Evolutionary conservation across 2,113 vertebrate species (phyloP).

Genomic region (Gobio gobio): DNA sequence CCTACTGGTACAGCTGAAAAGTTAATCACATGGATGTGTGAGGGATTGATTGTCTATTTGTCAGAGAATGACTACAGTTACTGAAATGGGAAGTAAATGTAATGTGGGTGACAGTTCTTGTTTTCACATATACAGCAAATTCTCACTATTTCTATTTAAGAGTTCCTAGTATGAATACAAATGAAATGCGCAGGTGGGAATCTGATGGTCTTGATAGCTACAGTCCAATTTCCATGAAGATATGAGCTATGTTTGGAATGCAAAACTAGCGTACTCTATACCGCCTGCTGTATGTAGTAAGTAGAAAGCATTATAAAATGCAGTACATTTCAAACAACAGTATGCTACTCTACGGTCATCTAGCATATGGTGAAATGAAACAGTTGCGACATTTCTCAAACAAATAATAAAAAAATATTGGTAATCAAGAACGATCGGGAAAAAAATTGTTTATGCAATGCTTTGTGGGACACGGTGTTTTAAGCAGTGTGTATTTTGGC

Average conservation of each 20-base stretch:
- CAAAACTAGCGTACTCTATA: not conserved
- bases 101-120: not conserved
- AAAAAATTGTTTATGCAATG: not conserved
- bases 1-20: not conserved
- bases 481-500: not conserved
- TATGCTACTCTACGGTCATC: too few species aligned
- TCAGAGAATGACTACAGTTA: not conserved
- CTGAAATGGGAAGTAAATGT: not conserved
- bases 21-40: not conserved
- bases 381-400: not conserved
- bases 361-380: not conserved
- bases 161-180: not conserved
- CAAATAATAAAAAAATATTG: not conserved
- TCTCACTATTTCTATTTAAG: not conserved
- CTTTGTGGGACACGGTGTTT: not conserved
- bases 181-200: not conserved
- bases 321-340: too few species aligned
- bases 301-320: not conserved
- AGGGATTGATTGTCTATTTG: constrained; percentile 21
- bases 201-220: not conserved
- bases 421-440: not conserved
- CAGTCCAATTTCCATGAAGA: not conserved
- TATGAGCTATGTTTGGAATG: not conserved
- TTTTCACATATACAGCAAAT: not conserved
- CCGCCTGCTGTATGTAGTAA: not conserved